phyloP scores from a whole-genome alignment of 2,113 vertebrate species.

The Oryzias woworae region DNA sequence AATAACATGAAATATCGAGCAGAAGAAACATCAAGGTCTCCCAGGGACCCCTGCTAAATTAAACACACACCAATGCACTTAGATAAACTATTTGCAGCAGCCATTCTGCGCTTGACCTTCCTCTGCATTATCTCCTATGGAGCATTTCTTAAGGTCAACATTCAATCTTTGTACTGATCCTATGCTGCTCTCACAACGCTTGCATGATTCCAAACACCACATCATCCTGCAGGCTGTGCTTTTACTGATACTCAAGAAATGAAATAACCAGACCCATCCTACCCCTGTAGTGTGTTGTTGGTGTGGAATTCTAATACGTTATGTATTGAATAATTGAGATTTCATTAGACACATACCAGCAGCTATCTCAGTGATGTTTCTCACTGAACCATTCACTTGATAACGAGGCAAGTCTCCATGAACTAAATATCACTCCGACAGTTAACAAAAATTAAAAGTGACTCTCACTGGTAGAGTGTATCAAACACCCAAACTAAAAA shows the following conservation, averaged over 20 bases:
- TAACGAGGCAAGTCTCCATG: not conserved
- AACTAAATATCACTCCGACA: conserved; percentile 19
- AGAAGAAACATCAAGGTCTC: conserved; percentile 40
- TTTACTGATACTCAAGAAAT: not conserved
- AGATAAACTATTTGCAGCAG: conserved; percentile 42
- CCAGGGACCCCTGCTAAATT: conserved; percentile 50
- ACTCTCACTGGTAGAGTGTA: conserved; percentile 12
- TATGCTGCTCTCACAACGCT: conserved; percentile 20
- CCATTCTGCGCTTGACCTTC: conserved; percentile 31
- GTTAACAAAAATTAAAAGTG: conserved; percentile 20
- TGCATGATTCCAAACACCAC: not conserved
- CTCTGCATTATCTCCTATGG: conserved; percentile 24
- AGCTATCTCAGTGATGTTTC: conserved; percentile 4
- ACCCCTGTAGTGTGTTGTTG: not conserved
- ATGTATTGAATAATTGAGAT: conserved; percentile 16
- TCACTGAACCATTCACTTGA: not conserved
- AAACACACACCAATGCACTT: conserved; percentile 33
- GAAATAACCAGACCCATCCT: not conserved
- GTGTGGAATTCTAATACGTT: conserved; percentile 5
- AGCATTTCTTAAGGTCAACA: conserved; percentile 44
- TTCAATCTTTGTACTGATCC: conserved; percentile 39
- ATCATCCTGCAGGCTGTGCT: conserved; percentile 5
- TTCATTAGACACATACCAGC: conserved; percentile 12
- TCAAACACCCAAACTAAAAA: conserved; percentile 35
- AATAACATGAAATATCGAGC: conserved; percentile 46